phyloP scores from a whole-genome alignment of 2,797 vertebrate genomes.

The Novumbra hubbsi region DNA sequence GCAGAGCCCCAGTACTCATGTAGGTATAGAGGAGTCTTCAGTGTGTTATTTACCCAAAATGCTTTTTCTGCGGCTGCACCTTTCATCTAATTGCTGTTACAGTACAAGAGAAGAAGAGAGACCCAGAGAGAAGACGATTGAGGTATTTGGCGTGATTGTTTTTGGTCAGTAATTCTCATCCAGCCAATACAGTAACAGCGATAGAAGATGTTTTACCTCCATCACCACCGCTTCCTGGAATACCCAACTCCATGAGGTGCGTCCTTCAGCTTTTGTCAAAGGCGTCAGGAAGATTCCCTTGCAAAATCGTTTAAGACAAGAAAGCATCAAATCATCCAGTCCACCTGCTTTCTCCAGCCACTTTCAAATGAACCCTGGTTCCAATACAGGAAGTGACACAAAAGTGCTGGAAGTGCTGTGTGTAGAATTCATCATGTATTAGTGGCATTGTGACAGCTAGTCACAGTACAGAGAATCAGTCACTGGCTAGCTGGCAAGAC shows the following conservation, averaged over 20 bases:
- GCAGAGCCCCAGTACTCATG: conserved; percentile 2
- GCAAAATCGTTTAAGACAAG: not conserved
- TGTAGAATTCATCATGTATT: too few species aligned
- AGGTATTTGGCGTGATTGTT: too few species aligned
- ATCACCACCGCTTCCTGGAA: not conserved
- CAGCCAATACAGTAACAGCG: not conserved
- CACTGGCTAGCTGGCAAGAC: too few species aligned
- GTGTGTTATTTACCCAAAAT: conserved; percentile 47
- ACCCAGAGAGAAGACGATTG: too few species aligned
- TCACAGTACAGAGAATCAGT: too few species aligned
- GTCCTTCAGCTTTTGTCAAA: not conserved
- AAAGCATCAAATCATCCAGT: not conserved
- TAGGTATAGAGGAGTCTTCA: conserved; percentile 7
- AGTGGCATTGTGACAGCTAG: too few species aligned
- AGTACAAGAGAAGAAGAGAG: conserved; percentile 6
- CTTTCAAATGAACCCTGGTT: not conserved
- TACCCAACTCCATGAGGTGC: too few species aligned
- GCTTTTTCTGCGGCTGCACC: conserved; percentile 40
- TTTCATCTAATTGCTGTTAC: not conserved
- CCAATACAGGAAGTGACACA: too few species aligned
- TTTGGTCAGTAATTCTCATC: not conserved
- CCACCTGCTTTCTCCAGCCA: not conserved
- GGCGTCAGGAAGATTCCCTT: not conserved
- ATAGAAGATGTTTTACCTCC: not conserved
- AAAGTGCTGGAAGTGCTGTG: too few species aligned